Evolutionary conservation across 2,888 invertebrate genomes (phyloP).

Genomic region (Sinodicranocentrus sp.): DNA sequence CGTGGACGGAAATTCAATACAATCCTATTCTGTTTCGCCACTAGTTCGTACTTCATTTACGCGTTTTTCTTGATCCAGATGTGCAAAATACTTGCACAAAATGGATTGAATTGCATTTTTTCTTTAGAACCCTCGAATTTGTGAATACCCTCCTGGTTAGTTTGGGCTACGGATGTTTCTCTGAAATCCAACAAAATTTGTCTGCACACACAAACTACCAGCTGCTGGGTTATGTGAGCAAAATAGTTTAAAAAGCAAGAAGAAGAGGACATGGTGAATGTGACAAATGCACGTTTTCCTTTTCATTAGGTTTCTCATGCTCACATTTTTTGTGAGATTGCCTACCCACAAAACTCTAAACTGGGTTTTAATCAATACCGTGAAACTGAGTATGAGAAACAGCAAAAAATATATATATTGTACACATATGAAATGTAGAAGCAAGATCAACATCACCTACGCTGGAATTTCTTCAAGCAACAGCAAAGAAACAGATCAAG

Average conservation of each 20-base stretch:
- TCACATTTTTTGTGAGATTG: background rate
- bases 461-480: too few species aligned
- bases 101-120: slow-evolving; percentile 42
- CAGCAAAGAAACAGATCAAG: background rate
- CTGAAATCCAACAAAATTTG: too few species aligned
- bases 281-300: slow-evolving; percentile 41
- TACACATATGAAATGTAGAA: too few species aligned
- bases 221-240: slow-evolving; percentile 1
- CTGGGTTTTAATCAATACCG: too few species aligned
- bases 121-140: too few species aligned
- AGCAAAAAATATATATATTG: too few species aligned
- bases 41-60: background rate
- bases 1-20: background rate
- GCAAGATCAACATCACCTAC: too few species aligned
- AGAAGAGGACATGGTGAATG: slow-evolving; percentile 18
- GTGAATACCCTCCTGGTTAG: too few species aligned
- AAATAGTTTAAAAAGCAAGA: slow-evolving; percentile 9
- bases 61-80: slow-evolving; percentile 52
- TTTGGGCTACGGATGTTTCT: too few species aligned
- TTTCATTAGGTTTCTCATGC: slow-evolving; percentile 33
- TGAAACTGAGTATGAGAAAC: too few species aligned
- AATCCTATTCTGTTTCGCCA: slow-evolving; percentile 25
- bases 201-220: background rate
- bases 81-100: slow-evolving; percentile 36
- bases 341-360: background rate